Evolutionary conservation across 37 sponge, comb jelly and placozoan genomes (phyloP), one percentile per base, ranked within the genome.

Genomic region (Cliona cf. orientalis): DNA sequence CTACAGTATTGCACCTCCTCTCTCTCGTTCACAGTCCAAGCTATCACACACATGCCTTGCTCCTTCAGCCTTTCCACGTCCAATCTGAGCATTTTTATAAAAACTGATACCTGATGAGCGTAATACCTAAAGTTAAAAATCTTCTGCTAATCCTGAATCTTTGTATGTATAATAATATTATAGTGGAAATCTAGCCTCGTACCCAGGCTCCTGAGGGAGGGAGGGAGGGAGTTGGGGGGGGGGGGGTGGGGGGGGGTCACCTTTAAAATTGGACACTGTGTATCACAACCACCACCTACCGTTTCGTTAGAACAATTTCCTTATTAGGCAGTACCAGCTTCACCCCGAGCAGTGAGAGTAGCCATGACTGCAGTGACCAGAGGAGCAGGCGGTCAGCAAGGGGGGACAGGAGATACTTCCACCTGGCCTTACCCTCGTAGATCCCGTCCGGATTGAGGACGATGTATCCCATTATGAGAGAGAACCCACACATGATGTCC

Each of bases 1-100:
- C 42, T 22, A 58, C 76, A 75, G 36, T 61, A 34, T 0, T 17
- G 26, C 78, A 78, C 77, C n/a, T 85, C 85, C 23, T 56, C 61
- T 28, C 34, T 41, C n/a, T 44, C 60, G 78, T 85, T 85, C 14
- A 85, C 85, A n/a, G 85, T 85, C 85, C 85, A 85, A 2, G 78
- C 44, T 19, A 77, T 38, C 12, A 85, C 2, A 57, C 29, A 6
- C 23, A 78, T 25, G 29, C 46, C 85, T 4, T 38, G 56, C 29
- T 25, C 25, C 36, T 77, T 22, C 85, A 78, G 77, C 44, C 2
- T 34, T 5, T 2, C 39, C 3, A 39, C 12, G 32, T 70, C 46
- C 40, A 75, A 23, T 44, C 74, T 73, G 55, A 49, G 55, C n/a
- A 49, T 49, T 19, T 49, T 11, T 11, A 49, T 49, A 49, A 49